Evolutionary conservation across 30 jellyfish, hydroid and myxozoan species (phyloP), one percentile per base, ranked within the genome.

Genomic region (Morbakka virulenta): DNA sequence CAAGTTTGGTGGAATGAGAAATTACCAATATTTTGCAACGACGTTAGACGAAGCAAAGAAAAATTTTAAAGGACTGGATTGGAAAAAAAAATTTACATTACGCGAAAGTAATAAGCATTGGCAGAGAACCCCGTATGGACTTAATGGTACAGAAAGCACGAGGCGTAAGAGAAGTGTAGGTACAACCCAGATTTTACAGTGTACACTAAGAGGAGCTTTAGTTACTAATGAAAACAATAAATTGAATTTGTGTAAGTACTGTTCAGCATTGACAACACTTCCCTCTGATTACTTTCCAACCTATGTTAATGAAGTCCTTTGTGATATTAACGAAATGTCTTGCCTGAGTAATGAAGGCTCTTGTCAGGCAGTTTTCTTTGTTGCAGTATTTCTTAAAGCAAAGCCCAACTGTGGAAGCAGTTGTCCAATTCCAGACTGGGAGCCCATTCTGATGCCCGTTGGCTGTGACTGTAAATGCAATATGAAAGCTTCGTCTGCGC

Each of bases 241-340:
- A n/a, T n/a, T n/a, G n/a, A n/a, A n/a, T n/a, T n/a, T n/a, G n/a
- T 80, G 91, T 28, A 76, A 64, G 64, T 52, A 22, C 27, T 80
- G 91, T 32, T 76, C 71, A 21, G 82, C 79, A 22, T 66, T 83
- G n/a, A 80, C 91, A 4, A 64, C 61, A 26, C 51, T 80, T 68
- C 53, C 91, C 23, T 20, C 91, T 26, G 77, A 80, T 20, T 51
- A 65, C 77, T 80, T 32, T 52, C 91, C 91, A 1, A 74, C 77
- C 12, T 80, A 80, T 67, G 33, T 80, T 48, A 80, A 80, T 32
- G 84, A 80, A 80, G 77, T 80, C 21, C 67, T 80, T 4, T 80
- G 91, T 52, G 51, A 61, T 35, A 72, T 83, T 12, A 80, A 47
- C 32, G 26, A 50, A 25, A n/a, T 47, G 22, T 12, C 61, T 0